Conservation (phyloP, 2,797 vertebrate species). For the Bufotes viridis region DNA sequence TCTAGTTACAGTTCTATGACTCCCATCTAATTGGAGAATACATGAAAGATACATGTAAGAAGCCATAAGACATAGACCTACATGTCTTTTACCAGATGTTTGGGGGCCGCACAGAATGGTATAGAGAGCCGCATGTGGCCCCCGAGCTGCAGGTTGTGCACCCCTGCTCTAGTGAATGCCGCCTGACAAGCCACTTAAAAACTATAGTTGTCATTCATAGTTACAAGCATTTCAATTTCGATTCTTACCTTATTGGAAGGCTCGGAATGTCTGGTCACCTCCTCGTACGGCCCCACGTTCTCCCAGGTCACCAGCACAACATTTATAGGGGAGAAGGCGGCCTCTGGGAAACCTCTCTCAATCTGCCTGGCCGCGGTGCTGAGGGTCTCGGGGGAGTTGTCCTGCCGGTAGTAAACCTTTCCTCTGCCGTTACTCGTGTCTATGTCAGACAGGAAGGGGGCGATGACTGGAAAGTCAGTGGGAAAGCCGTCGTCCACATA, state of each 20-base stretch:
- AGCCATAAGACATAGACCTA: too few species aligned
- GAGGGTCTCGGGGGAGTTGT: constrained; percentile 78
- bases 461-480: constrained; percentile 92
- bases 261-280: constrained; percentile 67
- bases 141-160: too few species aligned
- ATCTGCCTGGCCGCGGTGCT: constrained; percentile 78
- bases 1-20: too few species aligned
- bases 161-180: too few species aligned
- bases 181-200: background rate
- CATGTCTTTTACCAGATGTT: too few species aligned
- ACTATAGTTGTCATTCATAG: background rate
- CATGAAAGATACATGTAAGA: too few species aligned
- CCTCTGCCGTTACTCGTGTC: constrained; percentile 88
- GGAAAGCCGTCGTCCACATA: constrained; percentile 95
- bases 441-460: constrained; percentile 92
- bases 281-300: constrained; percentile 86
- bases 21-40: too few species aligned
- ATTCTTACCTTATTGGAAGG: constrained; percentile 80
- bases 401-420: constrained; percentile 87
- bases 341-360: constrained; percentile 80
- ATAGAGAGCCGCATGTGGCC: too few species aligned
- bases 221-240: background rate
- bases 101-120: too few species aligned
- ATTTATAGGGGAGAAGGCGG: constrained; percentile 79
- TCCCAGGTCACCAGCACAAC: constrained; percentile 91